Conservation (phyloP, 1,140 invertebrate genomes). For the Odontomachus brunneus region DNA sequence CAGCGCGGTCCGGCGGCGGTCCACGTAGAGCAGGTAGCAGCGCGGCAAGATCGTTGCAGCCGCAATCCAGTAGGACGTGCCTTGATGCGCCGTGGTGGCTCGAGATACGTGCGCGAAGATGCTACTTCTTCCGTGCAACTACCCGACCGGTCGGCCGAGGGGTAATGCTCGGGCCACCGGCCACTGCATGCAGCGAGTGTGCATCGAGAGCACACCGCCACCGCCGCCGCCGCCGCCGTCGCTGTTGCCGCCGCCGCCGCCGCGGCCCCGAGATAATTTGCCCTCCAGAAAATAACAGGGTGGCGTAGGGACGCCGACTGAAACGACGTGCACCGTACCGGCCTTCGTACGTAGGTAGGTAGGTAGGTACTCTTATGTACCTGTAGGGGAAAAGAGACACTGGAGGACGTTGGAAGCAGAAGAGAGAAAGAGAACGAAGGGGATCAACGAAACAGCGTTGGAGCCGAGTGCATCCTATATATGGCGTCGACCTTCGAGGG, state of each 20-base stretch:
- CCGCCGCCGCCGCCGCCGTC: conserved; percentile 28
- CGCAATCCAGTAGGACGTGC: conserved; percentile 84
- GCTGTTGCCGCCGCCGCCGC: conserved; percentile 32
- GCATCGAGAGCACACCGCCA: conserved; percentile 79
- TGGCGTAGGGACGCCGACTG: conserved; percentile 76
- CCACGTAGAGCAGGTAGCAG: conserved; percentile 76
- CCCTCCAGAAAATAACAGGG: conserved; percentile 85
- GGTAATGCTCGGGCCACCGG: conserved; percentile 75
- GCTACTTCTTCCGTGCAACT: conserved; percentile 83
- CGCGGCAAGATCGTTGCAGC: conserved; percentile 76
- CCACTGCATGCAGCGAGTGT: conserved; percentile 78
- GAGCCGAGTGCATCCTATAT: conserved; percentile 20
- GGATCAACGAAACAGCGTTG: too few relatives aligned
- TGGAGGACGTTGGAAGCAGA: conserved; percentile 30
- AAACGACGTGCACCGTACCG: conserved; percentile 67
- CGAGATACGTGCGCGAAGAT: conserved; percentile 83
- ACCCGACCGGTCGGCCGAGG: conserved; percentile 55
- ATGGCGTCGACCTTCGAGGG: conserved; percentile 39
- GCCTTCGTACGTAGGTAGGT: conserved; percentile 62
- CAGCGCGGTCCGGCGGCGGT: background rate
- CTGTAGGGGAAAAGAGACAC: conserved; percentile 40
- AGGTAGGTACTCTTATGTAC: conserved; percentile 61
- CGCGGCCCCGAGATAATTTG: conserved; percentile 81
- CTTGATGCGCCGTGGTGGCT: conserved; percentile 83
- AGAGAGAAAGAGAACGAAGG: conserved; percentile 29